Evolutionary conservation across 2,113 vertebrate genomes (phyloP).

Genomic region (Tylochromis polylepis): DNA sequence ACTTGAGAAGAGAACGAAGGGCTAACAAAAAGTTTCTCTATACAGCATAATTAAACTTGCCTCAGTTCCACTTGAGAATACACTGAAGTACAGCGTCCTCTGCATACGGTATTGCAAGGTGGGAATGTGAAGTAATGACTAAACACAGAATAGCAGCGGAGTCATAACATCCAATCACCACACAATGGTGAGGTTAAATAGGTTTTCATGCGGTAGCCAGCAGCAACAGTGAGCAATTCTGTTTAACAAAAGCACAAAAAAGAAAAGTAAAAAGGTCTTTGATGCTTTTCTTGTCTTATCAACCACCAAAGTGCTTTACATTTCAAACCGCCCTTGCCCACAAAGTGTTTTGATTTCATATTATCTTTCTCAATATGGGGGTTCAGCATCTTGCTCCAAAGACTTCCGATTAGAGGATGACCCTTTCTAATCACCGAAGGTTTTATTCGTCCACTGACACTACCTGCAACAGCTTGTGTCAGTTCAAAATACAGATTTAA

Average conservation of each 20-base stretch:
- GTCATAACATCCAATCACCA: background rate
- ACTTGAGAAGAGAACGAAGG: background rate
- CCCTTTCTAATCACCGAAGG: background rate
- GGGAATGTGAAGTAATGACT: background rate
- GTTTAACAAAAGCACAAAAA: slow-evolving; percentile 1
- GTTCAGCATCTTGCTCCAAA: background rate
- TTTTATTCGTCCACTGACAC: background rate
- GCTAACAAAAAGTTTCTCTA: background rate
- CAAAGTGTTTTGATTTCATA: background rate
- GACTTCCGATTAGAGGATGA: background rate
- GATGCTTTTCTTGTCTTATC: background rate
- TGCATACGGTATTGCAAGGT: background rate
- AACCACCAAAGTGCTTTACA: background rate
- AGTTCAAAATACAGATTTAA: background rate
- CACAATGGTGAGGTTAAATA: background rate
- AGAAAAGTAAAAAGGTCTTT: background rate
- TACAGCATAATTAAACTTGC: background rate
- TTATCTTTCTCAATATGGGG: background rate
- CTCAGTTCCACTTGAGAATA: background rate
- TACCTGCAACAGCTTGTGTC: background rate
- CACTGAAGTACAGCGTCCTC: background rate
- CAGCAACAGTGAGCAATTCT: background rate
- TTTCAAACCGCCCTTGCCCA: background rate
- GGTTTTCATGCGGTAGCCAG: background rate
- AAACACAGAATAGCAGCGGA: background rate